Conservation (phyloP, 2,113 vertebrate genomes). For the Scalopus aquaticus region DNA sequence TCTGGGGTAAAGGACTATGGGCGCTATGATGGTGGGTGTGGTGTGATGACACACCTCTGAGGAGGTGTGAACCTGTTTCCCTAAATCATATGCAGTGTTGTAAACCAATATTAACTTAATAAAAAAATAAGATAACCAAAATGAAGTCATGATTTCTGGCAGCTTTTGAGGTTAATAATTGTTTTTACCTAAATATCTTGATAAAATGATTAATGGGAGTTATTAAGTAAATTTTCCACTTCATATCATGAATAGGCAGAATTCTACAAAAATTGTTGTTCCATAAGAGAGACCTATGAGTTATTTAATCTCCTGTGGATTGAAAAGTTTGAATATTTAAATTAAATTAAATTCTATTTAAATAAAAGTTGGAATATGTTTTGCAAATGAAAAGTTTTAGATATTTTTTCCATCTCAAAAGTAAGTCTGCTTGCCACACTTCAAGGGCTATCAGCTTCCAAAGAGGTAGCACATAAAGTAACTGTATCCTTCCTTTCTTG, state of each 20-base stretch:
- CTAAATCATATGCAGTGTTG: too few species aligned
- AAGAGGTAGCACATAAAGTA: background rate
- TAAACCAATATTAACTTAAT: too few species aligned
- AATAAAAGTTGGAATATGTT: background rate
- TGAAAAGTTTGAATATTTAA: slow-evolving; percentile 10
- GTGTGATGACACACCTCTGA: too few species aligned
- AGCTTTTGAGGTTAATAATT: background rate
- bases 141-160: background rate
- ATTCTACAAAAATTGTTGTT: background rate
- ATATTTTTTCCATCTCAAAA: background rate
- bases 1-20: too few species aligned
- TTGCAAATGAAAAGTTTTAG: background rate
- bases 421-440: background rate
- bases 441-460: background rate
- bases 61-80: too few species aligned
- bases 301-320: background rate
- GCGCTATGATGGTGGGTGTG: too few species aligned
- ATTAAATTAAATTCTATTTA: too few species aligned
- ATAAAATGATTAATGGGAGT: background rate
- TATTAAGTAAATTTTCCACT: slow-evolving; percentile 10
- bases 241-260: background rate
- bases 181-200: background rate
- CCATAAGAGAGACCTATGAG: background rate
- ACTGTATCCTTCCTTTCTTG: background rate
- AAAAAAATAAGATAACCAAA: background rate